Conservation (phyloP, 2,888 invertebrate genomes). For the Tetragonula carbonaria region DNA sequence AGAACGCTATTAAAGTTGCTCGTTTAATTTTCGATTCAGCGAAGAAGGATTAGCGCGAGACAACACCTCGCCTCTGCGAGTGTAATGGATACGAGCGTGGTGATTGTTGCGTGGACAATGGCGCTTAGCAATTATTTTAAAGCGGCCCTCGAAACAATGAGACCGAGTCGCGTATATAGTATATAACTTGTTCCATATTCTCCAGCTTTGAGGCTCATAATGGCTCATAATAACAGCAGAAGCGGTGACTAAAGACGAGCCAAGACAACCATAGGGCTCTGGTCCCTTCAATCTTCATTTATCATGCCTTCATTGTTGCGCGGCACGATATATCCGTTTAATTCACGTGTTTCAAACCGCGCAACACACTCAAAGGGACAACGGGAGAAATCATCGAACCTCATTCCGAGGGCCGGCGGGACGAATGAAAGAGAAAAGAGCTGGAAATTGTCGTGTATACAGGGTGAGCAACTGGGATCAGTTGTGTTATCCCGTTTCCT, state of each 20-base stretch:
- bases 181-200: slow-evolving; percentile 49
- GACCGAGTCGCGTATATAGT: slow-evolving; percentile 31
- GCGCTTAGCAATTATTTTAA: slow-evolving; percentile 63
- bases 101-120: slow-evolving; percentile 59
- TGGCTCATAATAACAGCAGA: slow-evolving; percentile 58
- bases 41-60: slow-evolving; percentile 39
- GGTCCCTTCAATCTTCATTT: slow-evolving; percentile 44
- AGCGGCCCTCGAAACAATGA: slow-evolving; percentile 56
- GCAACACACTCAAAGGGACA: slow-evolving; percentile 6
- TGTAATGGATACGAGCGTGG: slow-evolving; percentile 52
- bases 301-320: slow-evolving; percentile 37
- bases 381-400: not conserved
- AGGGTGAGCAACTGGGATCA: too few species aligned
- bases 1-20: slow-evolving; percentile 8
- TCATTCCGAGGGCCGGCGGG: not conserved
- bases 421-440: not conserved
- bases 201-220: slow-evolving; percentile 51
- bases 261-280: slow-evolving; percentile 32
- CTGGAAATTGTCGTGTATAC: not conserved
- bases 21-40: slow-evolving; percentile 45
- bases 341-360: slow-evolving; percentile 29
- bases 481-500: too few species aligned
- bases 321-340: slow-evolving; percentile 5
- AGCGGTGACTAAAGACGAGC: slow-evolving; percentile 44
- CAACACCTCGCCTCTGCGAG: slow-evolving; percentile 38